phyloP scores from a whole-genome alignment of 1,140 invertebrate species.

The Drepana arcuata region DNA sequence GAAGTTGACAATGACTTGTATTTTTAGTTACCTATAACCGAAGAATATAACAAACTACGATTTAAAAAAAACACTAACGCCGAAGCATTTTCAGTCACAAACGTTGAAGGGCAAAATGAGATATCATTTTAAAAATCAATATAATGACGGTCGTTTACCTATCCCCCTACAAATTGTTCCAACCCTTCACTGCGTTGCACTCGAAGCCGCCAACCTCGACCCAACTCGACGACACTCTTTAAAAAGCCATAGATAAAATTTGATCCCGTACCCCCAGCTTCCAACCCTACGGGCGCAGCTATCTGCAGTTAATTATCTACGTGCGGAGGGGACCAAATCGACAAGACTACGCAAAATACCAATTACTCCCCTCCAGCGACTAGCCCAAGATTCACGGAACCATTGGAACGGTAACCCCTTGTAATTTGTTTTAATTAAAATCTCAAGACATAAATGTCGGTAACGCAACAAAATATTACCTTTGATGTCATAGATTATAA shows the following conservation, averaged over 20 bases:
- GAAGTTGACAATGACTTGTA: too few relatives aligned
- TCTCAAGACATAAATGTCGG: constrained; percentile 4
- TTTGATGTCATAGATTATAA: too few relatives aligned
- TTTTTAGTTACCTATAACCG: too few relatives aligned
- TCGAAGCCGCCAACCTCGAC: constrained; percentile 20
- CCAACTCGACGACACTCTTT: constrained; percentile 38
- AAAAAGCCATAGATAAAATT: constrained; percentile 62
- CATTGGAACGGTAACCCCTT: constrained; percentile 39
- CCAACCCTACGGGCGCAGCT: constrained; percentile 39
- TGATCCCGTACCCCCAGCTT: constrained; percentile 41
- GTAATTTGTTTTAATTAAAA: constrained; percentile 64
- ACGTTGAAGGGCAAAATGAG: constrained; percentile 16
- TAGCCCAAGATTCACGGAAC: constrained; percentile 34
- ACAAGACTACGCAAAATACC: constrained; percentile 43
- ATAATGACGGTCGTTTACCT: constrained; percentile 55
- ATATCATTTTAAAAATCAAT: constrained; percentile 56
- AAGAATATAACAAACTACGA: too few relatives aligned
- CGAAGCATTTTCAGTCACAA: too few relatives aligned
- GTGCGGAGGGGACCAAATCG: constrained; percentile 37
- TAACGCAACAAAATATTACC: too few relatives aligned
- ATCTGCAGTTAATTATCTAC: constrained; percentile 69
- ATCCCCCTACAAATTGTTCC: constrained; percentile 53
- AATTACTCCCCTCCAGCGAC: constrained; percentile 37
- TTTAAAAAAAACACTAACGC: too few relatives aligned
- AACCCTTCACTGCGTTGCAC: constrained; percentile 51